These are phyloP conservation scores for Aporrectodea caliginosa DNA, from an alignment of 1,140 invertebrate genomes.

Conservation along the genomic window DNA sequence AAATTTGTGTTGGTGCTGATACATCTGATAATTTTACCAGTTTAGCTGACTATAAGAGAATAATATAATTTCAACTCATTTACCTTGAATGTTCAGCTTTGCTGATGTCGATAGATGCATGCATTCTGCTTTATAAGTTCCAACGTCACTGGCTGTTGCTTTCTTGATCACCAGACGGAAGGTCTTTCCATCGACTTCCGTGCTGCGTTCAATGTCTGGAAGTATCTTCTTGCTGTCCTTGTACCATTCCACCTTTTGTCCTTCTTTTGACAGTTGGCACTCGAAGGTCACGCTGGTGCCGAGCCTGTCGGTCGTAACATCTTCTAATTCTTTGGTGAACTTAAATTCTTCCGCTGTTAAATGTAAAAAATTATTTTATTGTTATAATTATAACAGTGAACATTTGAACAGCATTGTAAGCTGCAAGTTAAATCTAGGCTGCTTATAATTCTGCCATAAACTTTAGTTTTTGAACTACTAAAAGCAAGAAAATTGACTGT, in stretches of 20 bases:
- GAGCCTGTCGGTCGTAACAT: conserved; percentile 38
- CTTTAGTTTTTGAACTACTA: too few species aligned
- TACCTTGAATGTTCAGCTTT: conserved; percentile 29
- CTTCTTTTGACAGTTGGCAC: conserved; percentile 68
- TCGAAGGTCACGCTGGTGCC: conserved; percentile 40
- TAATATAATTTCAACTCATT: too few species aligned
- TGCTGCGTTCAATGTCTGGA: conserved; percentile 67
- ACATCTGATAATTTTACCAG: too few species aligned
- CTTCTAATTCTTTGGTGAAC: conserved; percentile 42
- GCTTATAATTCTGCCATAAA: too few species aligned
- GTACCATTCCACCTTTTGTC: conserved; percentile 67
- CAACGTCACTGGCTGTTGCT: conserved; percentile 66
- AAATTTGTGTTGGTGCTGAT: too few species aligned
- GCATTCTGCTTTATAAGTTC: conserved; percentile 64
- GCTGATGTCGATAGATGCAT: conserved; percentile 21
- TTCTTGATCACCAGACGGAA: conserved; percentile 74
- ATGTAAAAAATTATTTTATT: neutral
- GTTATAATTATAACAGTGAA: neutral
- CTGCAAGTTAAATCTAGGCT: too few species aligned
- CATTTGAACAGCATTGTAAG: too few species aligned
- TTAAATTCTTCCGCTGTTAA: conserved; percentile 43
- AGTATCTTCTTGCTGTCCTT: conserved; percentile 64
- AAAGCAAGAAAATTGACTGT: too few species aligned
- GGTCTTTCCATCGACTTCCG: conserved; percentile 67
- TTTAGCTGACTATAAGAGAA: too few species aligned